Evolutionary conservation across 2,113 vertebrate species (phyloP), one percentile per base, ranked within the genome.

Genomic region (Echinops telfairi): DNA sequence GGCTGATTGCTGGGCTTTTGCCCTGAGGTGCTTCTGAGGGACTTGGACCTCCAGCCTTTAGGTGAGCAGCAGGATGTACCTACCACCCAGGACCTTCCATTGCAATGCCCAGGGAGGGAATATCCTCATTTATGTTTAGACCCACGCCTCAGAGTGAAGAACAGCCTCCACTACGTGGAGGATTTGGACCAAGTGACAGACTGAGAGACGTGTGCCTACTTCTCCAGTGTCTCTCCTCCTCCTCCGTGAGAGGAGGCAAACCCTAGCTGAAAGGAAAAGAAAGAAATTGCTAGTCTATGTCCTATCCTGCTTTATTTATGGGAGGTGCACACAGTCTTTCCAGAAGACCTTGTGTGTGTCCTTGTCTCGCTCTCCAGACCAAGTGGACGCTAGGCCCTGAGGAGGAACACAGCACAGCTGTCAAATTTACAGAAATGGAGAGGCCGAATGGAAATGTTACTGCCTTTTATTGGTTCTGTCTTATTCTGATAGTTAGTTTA

Each of bases 401-500:
- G 17, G 64, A 57, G 66, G 70, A 11, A 83, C 66, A 75, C 3
- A 64, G n/a, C 53, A 64, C 47, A 77, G 38, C 36, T 22, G 29
- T 25, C 58, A 57, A 60, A 66, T 81, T 25, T 83, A 73, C 40
- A 22, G 8, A 64, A 76, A 77, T 23, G 60, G 57, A 73, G 31
- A 70, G 57, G 47, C 57, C 2, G n/a, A 82, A 89, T 92, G 58
- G 90, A 90, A 94, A 92, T 15, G 73, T 66, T 4, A 64, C 11
- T 92, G 88, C 57, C 57, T 89, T 89, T 88, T 80, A 29, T 62
- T 84, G 76, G 7, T 85, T 91, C 86, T 62, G 36, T 71, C 86
- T 78, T 93, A 62, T 75, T 82, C 60, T 38, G 4, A 43, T 88
- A 78, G 83, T 90, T 83, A 83, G 88, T 90, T 90, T 90, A 77